phyloP scores from a whole-genome alignment of 2,797 vertebrate species.

The Catamblyrhynchus diadema region DNA sequence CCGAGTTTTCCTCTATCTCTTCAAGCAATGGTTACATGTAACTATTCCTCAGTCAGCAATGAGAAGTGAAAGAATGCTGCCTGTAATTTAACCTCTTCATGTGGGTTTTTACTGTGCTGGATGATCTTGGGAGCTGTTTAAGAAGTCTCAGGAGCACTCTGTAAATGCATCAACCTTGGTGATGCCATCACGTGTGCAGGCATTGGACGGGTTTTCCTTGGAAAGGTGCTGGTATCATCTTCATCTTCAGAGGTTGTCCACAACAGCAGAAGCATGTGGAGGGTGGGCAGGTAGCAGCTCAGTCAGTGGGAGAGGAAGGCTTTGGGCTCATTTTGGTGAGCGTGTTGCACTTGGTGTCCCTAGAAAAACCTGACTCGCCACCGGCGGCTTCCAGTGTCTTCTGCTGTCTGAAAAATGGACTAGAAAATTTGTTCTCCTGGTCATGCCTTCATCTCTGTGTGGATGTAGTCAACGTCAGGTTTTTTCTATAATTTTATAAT shows the following conservation, averaged over 20 bases:
- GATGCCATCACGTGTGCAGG: accelerated
- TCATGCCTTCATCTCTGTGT: neutral
- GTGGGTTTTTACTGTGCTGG: neutral
- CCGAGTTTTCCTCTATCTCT: neutral
- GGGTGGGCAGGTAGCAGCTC: neutral
- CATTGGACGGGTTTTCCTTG: neutral
- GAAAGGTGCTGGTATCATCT: neutral
- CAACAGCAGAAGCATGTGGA: neutral
- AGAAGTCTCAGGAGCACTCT: neutral
- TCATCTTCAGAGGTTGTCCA: neutral
- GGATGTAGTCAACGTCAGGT: neutral
- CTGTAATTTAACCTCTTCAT: neutral
- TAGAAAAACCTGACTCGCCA: neutral
- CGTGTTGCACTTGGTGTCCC: accelerated
- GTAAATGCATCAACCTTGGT: neutral
- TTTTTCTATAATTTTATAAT: neutral
- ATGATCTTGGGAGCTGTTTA: neutral
- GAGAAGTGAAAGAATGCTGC: neutral
- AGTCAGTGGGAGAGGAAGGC: neutral
- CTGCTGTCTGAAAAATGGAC: neutral
- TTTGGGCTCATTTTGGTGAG: neutral
- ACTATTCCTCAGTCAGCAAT: neutral
- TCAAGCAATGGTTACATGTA: neutral
- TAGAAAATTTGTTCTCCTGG: neutral
- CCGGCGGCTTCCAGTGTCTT: neutral